These are phyloP conservation scores for Frankliniella intonsa DNA, from an alignment of 2,888 invertebrate species.

Conservation along the genomic window DNA sequence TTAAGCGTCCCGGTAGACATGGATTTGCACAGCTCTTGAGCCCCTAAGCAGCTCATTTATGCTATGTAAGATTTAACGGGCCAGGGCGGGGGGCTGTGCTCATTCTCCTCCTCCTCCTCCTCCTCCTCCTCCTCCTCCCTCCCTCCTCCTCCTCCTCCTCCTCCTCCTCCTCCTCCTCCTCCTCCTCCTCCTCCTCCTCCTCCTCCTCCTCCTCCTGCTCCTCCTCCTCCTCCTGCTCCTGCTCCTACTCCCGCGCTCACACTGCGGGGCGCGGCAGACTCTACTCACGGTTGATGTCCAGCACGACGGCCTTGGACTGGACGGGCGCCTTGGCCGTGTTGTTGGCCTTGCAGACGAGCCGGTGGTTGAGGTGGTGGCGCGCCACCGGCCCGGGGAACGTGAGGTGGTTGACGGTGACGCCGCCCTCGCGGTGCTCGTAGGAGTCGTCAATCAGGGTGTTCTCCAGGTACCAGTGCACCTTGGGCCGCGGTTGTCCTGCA, in stretches of 20 bases:
- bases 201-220: constrained; percentile 21
- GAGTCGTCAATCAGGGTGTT: constrained; percentile 45
- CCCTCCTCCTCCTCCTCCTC: constrained; percentile 12
- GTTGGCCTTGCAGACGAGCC: constrained; percentile 80
- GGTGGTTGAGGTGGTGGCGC: constrained; percentile 74
- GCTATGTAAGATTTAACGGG: constrained; percentile 3
- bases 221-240: constrained; percentile 20
- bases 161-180: constrained; percentile 21
- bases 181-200: constrained; percentile 3
- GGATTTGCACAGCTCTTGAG: not conserved
- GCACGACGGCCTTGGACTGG: constrained; percentile 68
- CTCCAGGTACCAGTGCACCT: constrained; percentile 46
- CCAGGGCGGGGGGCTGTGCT: constrained; percentile 32
- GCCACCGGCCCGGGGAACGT: constrained; percentile 57
- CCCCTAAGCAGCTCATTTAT: constrained; percentile 7
- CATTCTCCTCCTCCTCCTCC: constrained; percentile 7
- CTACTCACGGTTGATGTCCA: constrained; percentile 82
- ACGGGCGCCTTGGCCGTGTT: constrained; percentile 80
- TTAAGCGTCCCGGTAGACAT: not conserved
- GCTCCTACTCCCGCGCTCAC: constrained; percentile 37
- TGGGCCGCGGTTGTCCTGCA: constrained; percentile 39
- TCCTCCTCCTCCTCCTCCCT: constrained; percentile 22
- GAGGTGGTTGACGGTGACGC: constrained; percentile 44
- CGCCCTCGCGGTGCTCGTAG: constrained; percentile 43
- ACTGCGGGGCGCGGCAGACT: constrained; percentile 9